These are phyloP conservation scores for Amphilophus citrinellus DNA, from an alignment of 2,113 vertebrate genomes.

Conservation along the genomic window DNA sequence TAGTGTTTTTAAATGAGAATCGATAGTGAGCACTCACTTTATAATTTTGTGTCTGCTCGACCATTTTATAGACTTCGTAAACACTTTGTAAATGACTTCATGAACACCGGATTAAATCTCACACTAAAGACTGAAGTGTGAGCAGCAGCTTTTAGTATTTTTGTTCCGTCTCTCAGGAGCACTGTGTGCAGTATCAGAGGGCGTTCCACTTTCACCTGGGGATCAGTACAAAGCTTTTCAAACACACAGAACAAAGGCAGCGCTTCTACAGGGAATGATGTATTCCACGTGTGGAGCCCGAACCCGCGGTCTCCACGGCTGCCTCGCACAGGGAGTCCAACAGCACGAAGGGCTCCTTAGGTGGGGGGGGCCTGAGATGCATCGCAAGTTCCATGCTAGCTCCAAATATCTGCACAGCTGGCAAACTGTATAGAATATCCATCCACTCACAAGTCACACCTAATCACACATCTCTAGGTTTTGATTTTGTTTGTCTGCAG, in stretches of 20 bases:
- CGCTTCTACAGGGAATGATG: slow-evolving; percentile 71
- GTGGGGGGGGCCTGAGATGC: slow-evolving; percentile 26
- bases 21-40: not conserved
- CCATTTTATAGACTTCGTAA: not conserved
- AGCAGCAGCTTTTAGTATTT: slow-evolving; percentile 10
- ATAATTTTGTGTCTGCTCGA: not conserved
- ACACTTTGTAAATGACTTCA: too few species aligned
- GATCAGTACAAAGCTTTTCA: slow-evolving; percentile 84
- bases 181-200: slow-evolving; percentile 6
- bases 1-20: not conserved
- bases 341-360: slow-evolving; percentile 38
- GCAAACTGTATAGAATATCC: slow-evolving; percentile 52
- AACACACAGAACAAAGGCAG: slow-evolving; percentile 77
- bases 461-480: slow-evolving; percentile 1
- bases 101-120: not conserved
- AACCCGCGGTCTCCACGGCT: slow-evolving; percentile 25
- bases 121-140: not conserved
- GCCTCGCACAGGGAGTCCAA: slow-evolving; percentile 55
- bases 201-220: slow-evolving; percentile 75
- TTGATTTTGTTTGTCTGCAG: not conserved
- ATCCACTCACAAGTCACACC: slow-evolving; percentile 15
- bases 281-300: slow-evolving; percentile 75
- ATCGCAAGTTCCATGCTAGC: slow-evolving; percentile 33
- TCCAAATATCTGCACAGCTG: slow-evolving; percentile 60
- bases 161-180: slow-evolving; percentile 13